Evolutionary conservation across 1,140 invertebrate genomes (phyloP), one percentile per base, ranked within the genome.

Genomic region (Octopus sinensis): DNA sequence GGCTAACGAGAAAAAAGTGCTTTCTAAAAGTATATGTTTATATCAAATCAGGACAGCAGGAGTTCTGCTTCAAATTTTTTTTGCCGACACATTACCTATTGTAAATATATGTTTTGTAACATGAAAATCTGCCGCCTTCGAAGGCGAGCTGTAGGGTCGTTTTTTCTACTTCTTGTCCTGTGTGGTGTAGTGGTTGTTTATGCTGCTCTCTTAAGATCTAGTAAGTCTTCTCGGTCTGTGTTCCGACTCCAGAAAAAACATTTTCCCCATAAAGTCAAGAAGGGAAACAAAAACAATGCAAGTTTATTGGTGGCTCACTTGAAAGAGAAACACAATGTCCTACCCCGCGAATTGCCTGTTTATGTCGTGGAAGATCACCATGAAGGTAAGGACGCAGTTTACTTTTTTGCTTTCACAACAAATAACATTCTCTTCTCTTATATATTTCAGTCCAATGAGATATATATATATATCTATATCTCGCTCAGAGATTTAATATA

Each of bases 301-400:
- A 7, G 68, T 23, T 7, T 5, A 13, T 5, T 13, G 68, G 17
- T 23, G 4, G 4, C 68, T 5, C 68, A 9, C 56, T 17, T 9
- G 17, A 7, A 71, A 71, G 68, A 13, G 13, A 5, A 71, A 13
- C 5, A 71, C 5, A 5, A 13, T 23, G 13, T 5, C 5, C 13
- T 5, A 5, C 12, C 68, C 68, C 5, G 5, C 6, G 76, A 77
- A 52, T 4, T 80, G 12, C 83, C 83, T 23, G 79, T 84, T 10
- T 81, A 82, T 56, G 53, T 86, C 0, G 84, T 86, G 51, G 85
- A 86, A 53, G 85, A 86, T 79, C 84, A 84, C 54, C 84, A 84
- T 71, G 81, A 83, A 80, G 84, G 84, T 84, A 81, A 56, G 53
- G 23, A 62, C 23, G 23, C 7, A 62, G 17, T 9, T 62, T 62